Evolutionary conservation across 2,797 vertebrate genomes (phyloP), one percentile per base, ranked within the genome.

Genomic region (Xenops minutus): DNA sequence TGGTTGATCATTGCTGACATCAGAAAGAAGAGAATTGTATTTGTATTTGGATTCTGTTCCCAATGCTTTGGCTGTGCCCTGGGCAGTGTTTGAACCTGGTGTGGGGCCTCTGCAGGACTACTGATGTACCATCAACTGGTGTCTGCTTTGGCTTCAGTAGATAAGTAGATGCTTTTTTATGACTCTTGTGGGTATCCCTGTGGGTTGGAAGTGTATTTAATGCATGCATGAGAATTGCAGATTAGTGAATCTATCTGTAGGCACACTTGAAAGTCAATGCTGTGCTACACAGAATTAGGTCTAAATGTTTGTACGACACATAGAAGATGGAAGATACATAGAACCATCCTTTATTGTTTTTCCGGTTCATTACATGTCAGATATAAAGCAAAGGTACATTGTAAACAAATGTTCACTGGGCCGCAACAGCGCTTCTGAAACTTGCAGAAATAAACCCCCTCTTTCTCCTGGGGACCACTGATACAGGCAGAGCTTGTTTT

Each of bases 41-140:
- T 39, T 80, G 23, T 32, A 36, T 68, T 39, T 1, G 4, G 54
- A 12, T 12, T 49, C 21, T 51, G 44, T 39, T 74, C 14, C 21
- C 8, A 10, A 9, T 17, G 20, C 41, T 51, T 14, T 67, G 7
- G 1, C 34, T 1, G 0, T 36, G 49, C 39, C 29, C 14, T 27
- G 1, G 1, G 52, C 48, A 58, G 23, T 4, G 6, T 5, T 21
- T 55, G 56, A n/a, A 20, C 7, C 8, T 61, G 14, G 14, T 2
- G 3, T 9, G 19, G 14, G 15, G 52, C 39, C 26, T 75, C 26
- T 48, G 71, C 10, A 4, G 49, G 14, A 34, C 43, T 27, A 27
- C 13, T 51, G 20, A 19, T 19, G 1, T 36, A 3, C 43, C 12
- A 19, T 46, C 61, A 32, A 0, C 52, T 73, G 51, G 9, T 62